These are phyloP conservation scores for Arion vulgaris DNA, from an alignment of 1,140 invertebrate species.

Conservation along the genomic window DNA sequence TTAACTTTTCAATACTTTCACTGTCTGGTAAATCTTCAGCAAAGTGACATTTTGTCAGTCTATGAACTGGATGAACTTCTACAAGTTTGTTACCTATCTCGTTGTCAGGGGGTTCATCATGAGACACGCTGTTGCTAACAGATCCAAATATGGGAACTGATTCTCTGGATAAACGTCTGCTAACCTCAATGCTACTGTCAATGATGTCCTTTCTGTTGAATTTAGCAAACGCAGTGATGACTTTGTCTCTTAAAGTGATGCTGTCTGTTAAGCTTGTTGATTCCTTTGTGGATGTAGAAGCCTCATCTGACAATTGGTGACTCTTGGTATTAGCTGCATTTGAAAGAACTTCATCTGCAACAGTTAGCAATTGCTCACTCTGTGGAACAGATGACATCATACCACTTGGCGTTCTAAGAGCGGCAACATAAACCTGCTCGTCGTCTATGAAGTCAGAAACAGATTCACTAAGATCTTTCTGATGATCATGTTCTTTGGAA, in stretches of 20 bases:
- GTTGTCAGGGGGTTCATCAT: neutral
- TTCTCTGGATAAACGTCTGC: neutral
- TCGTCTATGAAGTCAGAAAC: too few relatives aligned
- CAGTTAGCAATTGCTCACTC: too few relatives aligned
- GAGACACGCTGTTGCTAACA: neutral
- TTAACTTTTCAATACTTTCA: neutral
- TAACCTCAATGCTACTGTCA: conserved; percentile 19
- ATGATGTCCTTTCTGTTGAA: conserved; percentile 29
- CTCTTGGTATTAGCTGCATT: neutral
- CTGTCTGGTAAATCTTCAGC: too few relatives aligned
- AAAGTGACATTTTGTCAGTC: neutral
- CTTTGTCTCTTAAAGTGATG: conserved; percentile 15
- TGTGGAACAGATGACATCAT: too few relatives aligned
- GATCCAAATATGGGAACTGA: neutral
- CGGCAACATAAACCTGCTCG: too few relatives aligned
- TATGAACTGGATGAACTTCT: neutral
- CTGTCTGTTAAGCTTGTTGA: neutral
- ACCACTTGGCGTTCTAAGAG: too few relatives aligned
- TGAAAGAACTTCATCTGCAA: too few relatives aligned
- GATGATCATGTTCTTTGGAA: too few relatives aligned
- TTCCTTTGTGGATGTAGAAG: neutral
- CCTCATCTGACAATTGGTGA: neutral
- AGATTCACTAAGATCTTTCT: too few relatives aligned
- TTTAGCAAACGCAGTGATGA: conserved; percentile 21
- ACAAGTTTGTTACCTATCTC: neutral